These are phyloP conservation scores for Apolygus lucorum DNA, from an alignment of 1,140 invertebrate species.

Conservation along the genomic window DNA sequence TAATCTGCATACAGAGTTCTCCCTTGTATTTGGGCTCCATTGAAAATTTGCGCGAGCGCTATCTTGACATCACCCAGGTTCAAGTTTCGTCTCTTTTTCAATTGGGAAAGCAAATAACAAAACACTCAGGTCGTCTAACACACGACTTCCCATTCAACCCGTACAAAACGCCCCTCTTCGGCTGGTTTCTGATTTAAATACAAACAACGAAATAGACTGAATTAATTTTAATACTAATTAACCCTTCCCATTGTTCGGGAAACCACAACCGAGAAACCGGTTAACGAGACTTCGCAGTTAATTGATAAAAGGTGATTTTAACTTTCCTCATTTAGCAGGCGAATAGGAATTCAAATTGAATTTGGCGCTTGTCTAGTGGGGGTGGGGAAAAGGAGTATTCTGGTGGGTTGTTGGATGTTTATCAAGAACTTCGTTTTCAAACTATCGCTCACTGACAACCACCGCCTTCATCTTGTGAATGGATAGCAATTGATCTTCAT, in stretches of 20 bases:
- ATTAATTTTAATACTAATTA: constrained; percentile 27
- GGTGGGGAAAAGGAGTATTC: too few species aligned
- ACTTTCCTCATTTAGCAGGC: constrained; percentile 18
- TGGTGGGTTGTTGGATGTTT: too few species aligned
- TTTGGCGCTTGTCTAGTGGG: background rate
- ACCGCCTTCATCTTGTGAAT: too few species aligned
- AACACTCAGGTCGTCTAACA: constrained; percentile 21
- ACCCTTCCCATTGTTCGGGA: constrained; percentile 6
- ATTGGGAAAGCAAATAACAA: constrained; percentile 25
- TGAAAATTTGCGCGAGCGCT: constrained; percentile 13
- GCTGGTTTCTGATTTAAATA: constrained; percentile 28
- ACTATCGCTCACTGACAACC: too few species aligned
- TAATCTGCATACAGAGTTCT: background rate
- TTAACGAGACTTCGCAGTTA: constrained; percentile 22
- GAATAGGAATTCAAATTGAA: constrained; percentile 19
- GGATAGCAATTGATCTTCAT: too few species aligned
- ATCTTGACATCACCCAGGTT: background rate
- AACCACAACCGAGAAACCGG: background rate
- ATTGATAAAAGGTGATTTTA: constrained; percentile 26
- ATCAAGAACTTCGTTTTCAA: too few species aligned
- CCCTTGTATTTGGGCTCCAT: constrained; percentile 1
- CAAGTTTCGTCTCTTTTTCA: constrained; percentile 5
- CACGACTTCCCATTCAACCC: background rate
- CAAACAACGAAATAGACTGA: constrained; percentile 23
- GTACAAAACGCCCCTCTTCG: background rate